These are phyloP conservation scores for Triplophysa tibetana DNA, from an alignment of 2,113 vertebrate genomes.

Conservation along the genomic window DNA sequence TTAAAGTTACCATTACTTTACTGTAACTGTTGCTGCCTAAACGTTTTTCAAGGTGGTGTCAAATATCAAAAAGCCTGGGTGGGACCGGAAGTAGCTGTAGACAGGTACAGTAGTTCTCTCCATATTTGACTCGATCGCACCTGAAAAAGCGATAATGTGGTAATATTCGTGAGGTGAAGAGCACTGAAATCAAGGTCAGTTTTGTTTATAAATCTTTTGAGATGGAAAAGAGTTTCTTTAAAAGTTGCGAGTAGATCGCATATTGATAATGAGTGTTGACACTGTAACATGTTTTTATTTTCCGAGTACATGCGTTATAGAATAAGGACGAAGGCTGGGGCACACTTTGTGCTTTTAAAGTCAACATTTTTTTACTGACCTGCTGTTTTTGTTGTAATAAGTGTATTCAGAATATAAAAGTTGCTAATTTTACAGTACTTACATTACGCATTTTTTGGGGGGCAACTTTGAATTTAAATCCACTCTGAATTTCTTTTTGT, in stretches of 20 bases:
- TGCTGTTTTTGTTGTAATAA: too few species aligned
- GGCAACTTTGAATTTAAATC: too few species aligned
- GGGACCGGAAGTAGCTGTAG: constrained; percentile 20
- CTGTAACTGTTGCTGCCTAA: neutral
- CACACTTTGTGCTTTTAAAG: neutral
- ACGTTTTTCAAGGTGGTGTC: constrained; percentile 16
- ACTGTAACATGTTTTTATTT: neutral
- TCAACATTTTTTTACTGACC: too few species aligned
- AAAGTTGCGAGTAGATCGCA: neutral
- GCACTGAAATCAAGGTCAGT: constrained; percentile 11
- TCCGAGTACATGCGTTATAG: neutral
- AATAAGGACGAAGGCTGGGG: neutral
- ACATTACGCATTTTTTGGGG: too few species aligned
- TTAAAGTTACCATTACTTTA: neutral
- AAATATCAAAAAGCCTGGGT: constrained; percentile 22
- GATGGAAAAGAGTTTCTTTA: neutral
- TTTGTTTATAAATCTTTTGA: neutral
- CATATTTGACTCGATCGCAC: neutral
- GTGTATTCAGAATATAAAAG: too few species aligned
- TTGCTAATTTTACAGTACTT: too few species aligned
- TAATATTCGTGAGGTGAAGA: neutral
- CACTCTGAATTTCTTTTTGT: too few species aligned
- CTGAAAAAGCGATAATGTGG: neutral
- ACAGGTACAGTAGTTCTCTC: neutral
- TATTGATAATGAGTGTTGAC: neutral